Base-by-base conservation (phyloP, 1,140 invertebrate genomes). In the Orussus abietinus region DNA sequence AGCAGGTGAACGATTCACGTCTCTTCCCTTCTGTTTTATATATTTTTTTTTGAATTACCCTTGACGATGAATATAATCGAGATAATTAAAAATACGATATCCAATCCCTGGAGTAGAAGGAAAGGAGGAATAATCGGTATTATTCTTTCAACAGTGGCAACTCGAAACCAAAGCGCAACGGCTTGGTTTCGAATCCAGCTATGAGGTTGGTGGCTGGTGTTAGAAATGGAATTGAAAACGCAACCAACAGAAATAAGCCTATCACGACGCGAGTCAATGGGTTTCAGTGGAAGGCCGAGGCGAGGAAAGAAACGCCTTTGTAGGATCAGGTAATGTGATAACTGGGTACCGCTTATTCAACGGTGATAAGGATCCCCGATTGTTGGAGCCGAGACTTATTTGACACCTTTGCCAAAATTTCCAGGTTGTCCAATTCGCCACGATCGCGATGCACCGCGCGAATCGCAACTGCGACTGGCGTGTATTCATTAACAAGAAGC, bases 131-230 rank as follows among this genome's bases (percentile, higher is more conserved):
- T 6, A 25, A 25, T 6, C 2, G 71, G 64, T 9, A 69, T 13
- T 42, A 31, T 39, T 42, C 26, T 66, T 65, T 38, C 38, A 74
- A 71, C 42, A 59, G 53, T 38, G 74, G 68, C 38, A 74, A 74
- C 64, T 62, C 77, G 48, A 86, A 85, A 66, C 78, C 79, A 58
- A 85, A 84, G 66, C 79, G 90, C 46, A 94, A 93, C 62, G 90
- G 91, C 3, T 90, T 93, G 46, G 89, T 92, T 5, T 92, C 90
- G 3, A 95, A 95, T 67, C 91, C 91, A 22, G 91, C 90, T 38
- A 83, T 91, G 76, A 77, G 85, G 55, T 75, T 88, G 37, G 77
- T 81, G 21, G 76, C 76, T 15, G 79, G 78, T 22, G 85, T 90
- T 49, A 80, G 80, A 56, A 84, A 81, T 63, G 82, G 82, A 49